Conservation (phyloP, 2,113 vertebrate species). For the Carettochelys insculpta region DNA sequence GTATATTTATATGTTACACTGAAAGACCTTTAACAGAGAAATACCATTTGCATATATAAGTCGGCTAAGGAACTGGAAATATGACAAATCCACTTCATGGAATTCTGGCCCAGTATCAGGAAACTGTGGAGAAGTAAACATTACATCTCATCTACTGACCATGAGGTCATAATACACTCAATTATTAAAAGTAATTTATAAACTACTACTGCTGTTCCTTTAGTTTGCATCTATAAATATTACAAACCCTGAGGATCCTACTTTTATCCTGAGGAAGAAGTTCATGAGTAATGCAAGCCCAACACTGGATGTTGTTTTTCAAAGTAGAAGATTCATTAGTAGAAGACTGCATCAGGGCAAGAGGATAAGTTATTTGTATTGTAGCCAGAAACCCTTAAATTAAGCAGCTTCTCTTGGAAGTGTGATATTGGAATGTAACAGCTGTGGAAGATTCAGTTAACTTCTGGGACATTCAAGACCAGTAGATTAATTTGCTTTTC, state of each 20-base stretch:
- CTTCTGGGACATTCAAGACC: conserved; percentile 65
- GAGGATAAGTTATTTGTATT: conserved; percentile 30
- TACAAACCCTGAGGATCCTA: conserved; percentile 10
- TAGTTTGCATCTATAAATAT: conserved; percentile 10
- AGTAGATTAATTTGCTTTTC: conserved; percentile 75
- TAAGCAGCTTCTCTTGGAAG: conserved; percentile 50
- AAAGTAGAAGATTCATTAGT: not conserved
- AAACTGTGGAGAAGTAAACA: conserved; percentile 56
- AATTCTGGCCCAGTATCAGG: conserved; percentile 40
- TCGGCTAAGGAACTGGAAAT: not conserved
- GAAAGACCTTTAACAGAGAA: conserved; percentile 25
- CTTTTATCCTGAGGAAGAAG: not conserved
- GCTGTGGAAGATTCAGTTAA: conserved; percentile 56
- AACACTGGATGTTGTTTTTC: conserved; percentile 8
- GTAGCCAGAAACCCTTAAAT: conserved; percentile 24
- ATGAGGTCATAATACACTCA: conserved; percentile 25
- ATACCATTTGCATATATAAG: conserved; percentile 3
- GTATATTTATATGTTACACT: not conserved
- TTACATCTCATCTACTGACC: conserved; percentile 35
- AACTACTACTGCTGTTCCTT: conserved; percentile 13
- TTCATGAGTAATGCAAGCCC: not conserved
- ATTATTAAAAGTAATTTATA: conserved; percentile 54
- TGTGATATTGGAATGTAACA: conserved; percentile 53
- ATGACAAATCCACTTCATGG: conserved; percentile 37
- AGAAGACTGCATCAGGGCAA: not conserved